These are phyloP conservation scores for Bovichtus diacanthus DNA, from an alignment of 2,797 vertebrate genomes.

Conservation along the genomic window DNA sequence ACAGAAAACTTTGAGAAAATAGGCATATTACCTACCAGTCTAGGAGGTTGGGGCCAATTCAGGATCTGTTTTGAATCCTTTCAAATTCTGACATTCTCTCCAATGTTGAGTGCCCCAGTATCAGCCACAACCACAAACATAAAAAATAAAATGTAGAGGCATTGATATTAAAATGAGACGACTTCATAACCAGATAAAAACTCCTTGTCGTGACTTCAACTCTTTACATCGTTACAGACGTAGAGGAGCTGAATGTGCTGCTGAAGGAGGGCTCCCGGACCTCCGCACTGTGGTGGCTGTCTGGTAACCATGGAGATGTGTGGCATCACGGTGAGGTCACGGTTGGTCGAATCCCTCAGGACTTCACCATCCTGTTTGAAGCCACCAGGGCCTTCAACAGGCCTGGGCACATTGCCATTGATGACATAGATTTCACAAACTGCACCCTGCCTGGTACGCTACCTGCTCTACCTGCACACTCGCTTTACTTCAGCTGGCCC, in stretches of 20 bases:
- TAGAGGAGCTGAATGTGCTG: conserved; percentile 71
- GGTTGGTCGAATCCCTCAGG: conserved; percentile 72
- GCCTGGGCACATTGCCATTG: conserved; percentile 79
- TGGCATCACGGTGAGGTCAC: conserved; percentile 76
- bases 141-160: too few species aligned
- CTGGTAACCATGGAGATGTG: conserved; percentile 67
- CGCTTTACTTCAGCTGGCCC: not conserved
- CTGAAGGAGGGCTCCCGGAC: conserved; percentile 67
- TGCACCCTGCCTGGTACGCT: conserved; percentile 80
- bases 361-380: conserved; percentile 81
- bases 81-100: too few species aligned
- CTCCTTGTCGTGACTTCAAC: not conserved
- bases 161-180: too few species aligned
- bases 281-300: conserved; percentile 78
- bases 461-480: not conserved
- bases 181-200: too few species aligned
- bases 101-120: too few species aligned
- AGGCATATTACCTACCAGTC: too few species aligned
- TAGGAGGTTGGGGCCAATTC: too few species aligned
- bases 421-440: conserved; percentile 81
- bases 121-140: too few species aligned
- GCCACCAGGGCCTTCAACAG: conserved; percentile 72
- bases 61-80: too few species aligned
- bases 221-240: conserved; percentile 56
- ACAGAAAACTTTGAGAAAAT: too few species aligned